phyloP scores from a whole-genome alignment of 2,113 vertebrate genomes.

The Lichenostomus cassidix region DNA sequence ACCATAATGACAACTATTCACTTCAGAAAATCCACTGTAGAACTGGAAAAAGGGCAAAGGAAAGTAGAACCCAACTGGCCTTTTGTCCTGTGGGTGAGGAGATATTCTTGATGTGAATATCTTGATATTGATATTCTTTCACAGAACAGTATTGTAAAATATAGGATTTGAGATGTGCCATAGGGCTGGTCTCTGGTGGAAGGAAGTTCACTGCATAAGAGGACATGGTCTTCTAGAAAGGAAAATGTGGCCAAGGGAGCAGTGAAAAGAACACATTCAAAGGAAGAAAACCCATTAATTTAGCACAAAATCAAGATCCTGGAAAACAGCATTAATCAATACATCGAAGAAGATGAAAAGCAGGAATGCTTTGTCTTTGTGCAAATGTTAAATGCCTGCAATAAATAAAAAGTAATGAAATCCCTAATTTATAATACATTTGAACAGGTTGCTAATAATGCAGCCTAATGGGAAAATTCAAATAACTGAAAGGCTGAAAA shows the following conservation, averaged over 20 bases:
- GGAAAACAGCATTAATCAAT: not conserved
- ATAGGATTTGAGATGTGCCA: not conserved
- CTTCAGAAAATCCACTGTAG: not conserved
- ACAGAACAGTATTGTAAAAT: not conserved
- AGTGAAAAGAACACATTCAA: not conserved
- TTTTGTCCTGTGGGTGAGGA: not conserved
- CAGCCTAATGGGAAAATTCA: slow-evolving; percentile 32
- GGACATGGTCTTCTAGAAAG: not conserved
- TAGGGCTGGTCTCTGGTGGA: not conserved
- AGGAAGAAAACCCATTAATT: not conserved
- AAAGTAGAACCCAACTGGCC: not conserved
- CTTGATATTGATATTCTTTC: too few relatives aligned
- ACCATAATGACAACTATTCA: not conserved
- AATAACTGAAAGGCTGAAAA: slow-evolving; percentile 17
- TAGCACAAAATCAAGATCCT: not conserved
- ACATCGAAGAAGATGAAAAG: slow-evolving; percentile 5
- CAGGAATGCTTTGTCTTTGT: not conserved
- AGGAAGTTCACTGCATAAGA: not conserved
- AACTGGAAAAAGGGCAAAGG: not conserved
- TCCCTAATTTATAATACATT: slow-evolving; percentile 16
- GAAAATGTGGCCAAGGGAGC: not conserved
- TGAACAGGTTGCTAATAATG: slow-evolving; percentile 17
- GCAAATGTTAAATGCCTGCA: slow-evolving; percentile 26
- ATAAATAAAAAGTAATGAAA: slow-evolving; percentile 44
- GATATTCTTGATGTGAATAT: not conserved